These are phyloP conservation scores for Mellilla xanthometata DNA, from an alignment of 2,888 invertebrate genomes.

Conservation along the genomic window DNA sequence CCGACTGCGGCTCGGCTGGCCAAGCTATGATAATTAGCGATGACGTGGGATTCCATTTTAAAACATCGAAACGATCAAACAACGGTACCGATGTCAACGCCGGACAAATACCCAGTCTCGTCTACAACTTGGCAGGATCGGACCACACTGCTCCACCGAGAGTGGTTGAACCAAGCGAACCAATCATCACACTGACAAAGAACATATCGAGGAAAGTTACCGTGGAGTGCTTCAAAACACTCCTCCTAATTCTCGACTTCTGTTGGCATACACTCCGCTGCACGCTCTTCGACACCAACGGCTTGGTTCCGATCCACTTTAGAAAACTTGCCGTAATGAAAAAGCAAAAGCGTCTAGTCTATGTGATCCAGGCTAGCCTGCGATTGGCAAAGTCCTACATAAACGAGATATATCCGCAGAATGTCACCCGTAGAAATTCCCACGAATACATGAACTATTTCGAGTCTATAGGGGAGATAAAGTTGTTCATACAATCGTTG, in stretches of 20 bases:
- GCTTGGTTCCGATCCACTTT: slow-evolving; percentile 70
- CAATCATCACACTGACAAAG: slow-evolving; percentile 92
- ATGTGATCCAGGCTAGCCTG: slow-evolving; percentile 92
- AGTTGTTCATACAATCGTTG: slow-evolving; percentile 91
- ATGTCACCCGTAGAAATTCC: slow-evolving; percentile 62
- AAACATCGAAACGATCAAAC: slow-evolving; percentile 98
- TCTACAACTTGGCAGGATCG: slow-evolving; percentile 70
- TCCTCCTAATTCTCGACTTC: slow-evolving; percentile 94
- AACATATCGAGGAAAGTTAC: slow-evolving; percentile 94
- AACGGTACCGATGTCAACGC: slow-evolving; percentile 99
- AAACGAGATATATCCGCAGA: slow-evolving; percentile 95
- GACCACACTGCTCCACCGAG: slow-evolving; percentile 68
- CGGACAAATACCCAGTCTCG: slow-evolving; percentile 97
- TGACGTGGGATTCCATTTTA: slow-evolving; percentile 96
- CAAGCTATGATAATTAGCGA: slow-evolving; percentile 96
- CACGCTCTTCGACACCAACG: slow-evolving; percentile 61
- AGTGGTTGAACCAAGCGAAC: slow-evolving; percentile 80
- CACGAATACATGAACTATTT: slow-evolving; percentile 90
- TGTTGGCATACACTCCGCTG: slow-evolving; percentile 93
- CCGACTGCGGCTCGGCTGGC: slow-evolving; percentile 98
- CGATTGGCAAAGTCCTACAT: slow-evolving; percentile 92
- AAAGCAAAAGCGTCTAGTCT: slow-evolving; percentile 92
- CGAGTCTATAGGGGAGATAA: slow-evolving; percentile 93
- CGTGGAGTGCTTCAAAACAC: slow-evolving; percentile 92
- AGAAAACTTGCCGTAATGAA: slow-evolving; percentile 80